Conservation (phyloP, 2,113 vertebrate genomes). For the Fregata magnificens region DNA sequence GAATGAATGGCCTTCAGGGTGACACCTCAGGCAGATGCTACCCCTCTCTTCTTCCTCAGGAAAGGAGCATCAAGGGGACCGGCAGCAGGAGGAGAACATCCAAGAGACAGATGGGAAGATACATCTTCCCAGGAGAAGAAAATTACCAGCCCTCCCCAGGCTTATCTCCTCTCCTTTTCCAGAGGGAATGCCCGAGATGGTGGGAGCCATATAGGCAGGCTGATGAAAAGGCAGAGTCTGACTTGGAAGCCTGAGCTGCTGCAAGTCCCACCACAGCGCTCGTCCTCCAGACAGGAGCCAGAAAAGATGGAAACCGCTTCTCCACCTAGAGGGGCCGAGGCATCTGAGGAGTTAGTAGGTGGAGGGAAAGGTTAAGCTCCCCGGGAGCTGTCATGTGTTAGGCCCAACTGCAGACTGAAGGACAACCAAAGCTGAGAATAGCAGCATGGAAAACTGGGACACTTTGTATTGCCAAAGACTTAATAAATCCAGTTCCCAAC, state of each 20-base stretch:
- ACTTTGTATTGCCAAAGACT: background rate
- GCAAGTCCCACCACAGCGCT: background rate
- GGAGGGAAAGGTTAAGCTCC: background rate
- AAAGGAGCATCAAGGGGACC: background rate
- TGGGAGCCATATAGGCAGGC: background rate
- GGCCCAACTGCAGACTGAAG: background rate
- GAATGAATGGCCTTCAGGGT: background rate
- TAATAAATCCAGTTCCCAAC: background rate
- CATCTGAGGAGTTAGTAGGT: background rate
- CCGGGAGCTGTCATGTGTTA: background rate
- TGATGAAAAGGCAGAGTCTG: background rate
- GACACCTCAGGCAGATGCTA: background rate
- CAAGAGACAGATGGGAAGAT: background rate
- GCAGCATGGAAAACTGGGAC: background rate
- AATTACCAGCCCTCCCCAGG: background rate
- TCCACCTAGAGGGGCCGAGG: background rate
- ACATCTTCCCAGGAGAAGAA: background rate
- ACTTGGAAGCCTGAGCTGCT: background rate
- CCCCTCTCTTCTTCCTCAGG: background rate
- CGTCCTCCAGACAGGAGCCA: background rate
- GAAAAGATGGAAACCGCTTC: background rate
- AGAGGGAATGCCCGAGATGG: rapidly evolving
- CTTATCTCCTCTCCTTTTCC: background rate
- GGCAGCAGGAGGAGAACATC: background rate
- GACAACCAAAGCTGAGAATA: background rate